Evolutionary conservation across 2,888 invertebrate genomes (phyloP), one percentile per base, ranked within the genome.

Genomic region (Aphodius sticticus): DNA sequence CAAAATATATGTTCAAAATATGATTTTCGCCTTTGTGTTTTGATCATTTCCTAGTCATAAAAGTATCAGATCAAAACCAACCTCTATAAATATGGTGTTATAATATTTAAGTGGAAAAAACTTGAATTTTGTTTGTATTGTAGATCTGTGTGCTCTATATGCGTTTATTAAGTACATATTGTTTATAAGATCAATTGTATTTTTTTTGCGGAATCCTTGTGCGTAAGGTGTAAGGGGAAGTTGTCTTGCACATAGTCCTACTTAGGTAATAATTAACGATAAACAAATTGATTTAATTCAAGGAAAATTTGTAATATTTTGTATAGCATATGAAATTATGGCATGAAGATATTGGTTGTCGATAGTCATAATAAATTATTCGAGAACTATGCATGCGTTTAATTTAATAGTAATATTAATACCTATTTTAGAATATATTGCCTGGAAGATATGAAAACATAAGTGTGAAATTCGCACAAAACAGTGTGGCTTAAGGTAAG

Each of bases 241-340:
- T 71, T 75, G 78, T 78, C 78, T 78, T 80, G 78, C 80, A 80
- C 78, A 80, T 80, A 80, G 78, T 76, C 76, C 74, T 75, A 80
- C 70, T 78, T 78, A 78, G 77, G 70, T 70, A 76, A 79, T 79
- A 79, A 69, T n/a, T 70, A 74, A 74, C 37, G 74, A 74, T 70
- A 70, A 74, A 74, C 37, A 74, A 74, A 74, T 74, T 74, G n/a
- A 74, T 74, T 74, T 36, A 36, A 74, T 74, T 74, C 74, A 74
- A 74, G 53, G 36, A 74, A 74, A 74, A 74, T 74, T 74, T 74
- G 74, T 74, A 74, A 74, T 74, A 74, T 74, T 74, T 74, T 74
- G 74, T 74, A 74, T 74, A 74, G 74, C 74, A 35, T 74, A 74
- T 74, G 69, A 69, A 78, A 79, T 69, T 78, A 80, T 80, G 78